Evolutionary conservation across 2,888 invertebrate species (phyloP), one percentile per base, ranked within the genome.

Genomic region (Plemyria rubiginata): DNA sequence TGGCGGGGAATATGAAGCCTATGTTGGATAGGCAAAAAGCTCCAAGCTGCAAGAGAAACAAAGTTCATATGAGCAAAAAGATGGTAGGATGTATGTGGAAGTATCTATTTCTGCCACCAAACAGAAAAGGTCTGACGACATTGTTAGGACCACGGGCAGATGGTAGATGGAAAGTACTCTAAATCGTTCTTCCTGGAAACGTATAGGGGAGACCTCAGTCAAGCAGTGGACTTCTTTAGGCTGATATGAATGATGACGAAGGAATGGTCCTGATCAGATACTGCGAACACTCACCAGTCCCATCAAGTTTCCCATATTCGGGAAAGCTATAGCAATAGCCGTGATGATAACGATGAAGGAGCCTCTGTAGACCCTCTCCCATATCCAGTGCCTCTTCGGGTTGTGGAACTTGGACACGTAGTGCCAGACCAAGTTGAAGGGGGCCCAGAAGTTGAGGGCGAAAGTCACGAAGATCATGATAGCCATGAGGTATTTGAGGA

Each of bases 381-480:
- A 92, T 0, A 91, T 60, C 87, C 88, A 90, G 63, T 88, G 80
- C 29, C 72, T 83, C 45, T 79, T 79, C 0, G 81, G 75, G 4
- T 84, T 76, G 46, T 91, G 87, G 54, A 74, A 84, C 71, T 83
- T 84, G 0, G 84, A 77, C 5, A 91, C 68, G 68, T 92, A 92
- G 64, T 87, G 74, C 92, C 92, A 92, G 0, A 89, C 88, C 13
- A 92, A 73, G 68, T 91, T 90, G 74, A 92, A 92, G 0, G 92
- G 92, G 0, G 90, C 90, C 90, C 90, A 92, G 74, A 88, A 92
- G 71, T 91, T 92, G 0, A 92, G 75, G 0, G 90, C 91, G 12
- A 89, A 92, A 0, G 92, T 92, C 12, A 91, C 81, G 66, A 88
- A 91, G n/a, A 92, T 91, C 90, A 92, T 90, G 0, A 88, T 57